Conservation (phyloP, 2,888 invertebrate genomes). For the Macropis europaea region DNA sequence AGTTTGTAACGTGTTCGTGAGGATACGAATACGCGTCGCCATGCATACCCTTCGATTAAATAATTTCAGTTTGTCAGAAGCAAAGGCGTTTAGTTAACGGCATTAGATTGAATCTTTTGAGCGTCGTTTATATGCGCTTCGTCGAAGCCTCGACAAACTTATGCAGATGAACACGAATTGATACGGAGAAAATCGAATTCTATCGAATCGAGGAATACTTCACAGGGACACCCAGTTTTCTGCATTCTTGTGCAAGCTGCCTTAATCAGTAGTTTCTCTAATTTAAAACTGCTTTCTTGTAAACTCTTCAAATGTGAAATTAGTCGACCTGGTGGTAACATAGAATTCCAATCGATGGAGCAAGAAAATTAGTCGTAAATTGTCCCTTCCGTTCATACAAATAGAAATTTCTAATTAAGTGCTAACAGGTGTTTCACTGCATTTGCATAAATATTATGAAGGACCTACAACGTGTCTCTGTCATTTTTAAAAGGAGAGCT, state of each 20-base stretch:
- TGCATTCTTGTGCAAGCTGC: background rate
- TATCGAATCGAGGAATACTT: background rate
- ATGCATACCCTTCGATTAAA: slow-evolving; percentile 1
- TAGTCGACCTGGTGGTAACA: too few relatives aligned
- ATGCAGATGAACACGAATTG: background rate
- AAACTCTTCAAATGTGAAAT: background rate
- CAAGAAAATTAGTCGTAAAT: too few relatives aligned
- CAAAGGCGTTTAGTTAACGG: background rate
- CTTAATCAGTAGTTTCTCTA: background rate
- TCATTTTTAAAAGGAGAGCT: too few relatives aligned
- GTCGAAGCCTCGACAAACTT: background rate
- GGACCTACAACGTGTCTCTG: too few relatives aligned
- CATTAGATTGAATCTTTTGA: background rate
- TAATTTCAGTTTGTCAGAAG: slow-evolving; percentile 7
- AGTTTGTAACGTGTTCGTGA: background rate
- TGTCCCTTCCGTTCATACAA: too few relatives aligned
- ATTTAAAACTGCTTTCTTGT: background rate
- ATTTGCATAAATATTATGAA: too few relatives aligned
- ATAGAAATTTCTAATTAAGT: too few relatives aligned
- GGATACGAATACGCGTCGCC: background rate
- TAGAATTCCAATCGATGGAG: too few relatives aligned
- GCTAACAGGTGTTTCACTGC: too few relatives aligned
- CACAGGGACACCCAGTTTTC: background rate
- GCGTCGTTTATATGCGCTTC: background rate
- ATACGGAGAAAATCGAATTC: background rate